Evolutionary conservation across 2,888 invertebrate species (phyloP).

Genomic region (Meghimatium bilineatum): DNA sequence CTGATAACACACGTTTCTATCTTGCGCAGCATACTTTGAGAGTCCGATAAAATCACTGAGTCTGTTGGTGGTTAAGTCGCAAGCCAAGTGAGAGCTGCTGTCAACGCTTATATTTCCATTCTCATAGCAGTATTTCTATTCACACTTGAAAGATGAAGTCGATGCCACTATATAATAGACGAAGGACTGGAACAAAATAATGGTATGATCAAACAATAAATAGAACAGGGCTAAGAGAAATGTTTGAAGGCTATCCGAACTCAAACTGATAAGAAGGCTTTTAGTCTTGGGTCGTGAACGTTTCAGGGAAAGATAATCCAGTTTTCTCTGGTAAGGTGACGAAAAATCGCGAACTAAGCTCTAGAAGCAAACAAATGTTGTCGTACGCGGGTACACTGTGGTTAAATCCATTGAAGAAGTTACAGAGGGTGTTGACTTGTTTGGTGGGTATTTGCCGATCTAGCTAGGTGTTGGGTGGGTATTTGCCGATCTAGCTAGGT

Average conservation of each 20-base stretch:
- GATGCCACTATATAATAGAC: neutral
- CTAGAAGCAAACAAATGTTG: neutral
- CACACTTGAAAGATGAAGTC: too few relatives aligned
- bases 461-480: too few relatives aligned
- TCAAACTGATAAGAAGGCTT: neutral
- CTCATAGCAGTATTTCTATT: too few relatives aligned
- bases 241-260: neutral
- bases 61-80: too few relatives aligned
- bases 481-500: too few relatives aligned
- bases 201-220: neutral
- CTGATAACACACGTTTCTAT: too few relatives aligned
- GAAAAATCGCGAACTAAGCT: neutral
- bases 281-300: neutral
- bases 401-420: neutral
- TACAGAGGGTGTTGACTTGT: neutral
- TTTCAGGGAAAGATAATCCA: neutral
- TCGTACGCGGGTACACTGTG: neutral
- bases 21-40: too few relatives aligned
- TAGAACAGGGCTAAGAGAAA: neutral
- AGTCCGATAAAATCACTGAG: too few relatives aligned
- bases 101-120: too few relatives aligned
- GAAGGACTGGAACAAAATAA: neutral
- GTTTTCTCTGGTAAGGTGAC: neutral
- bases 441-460: neutral
- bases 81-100: too few relatives aligned